Evolutionary conservation across 2,888 invertebrate species (phyloP).

Genomic region (Leuctra nigra): DNA sequence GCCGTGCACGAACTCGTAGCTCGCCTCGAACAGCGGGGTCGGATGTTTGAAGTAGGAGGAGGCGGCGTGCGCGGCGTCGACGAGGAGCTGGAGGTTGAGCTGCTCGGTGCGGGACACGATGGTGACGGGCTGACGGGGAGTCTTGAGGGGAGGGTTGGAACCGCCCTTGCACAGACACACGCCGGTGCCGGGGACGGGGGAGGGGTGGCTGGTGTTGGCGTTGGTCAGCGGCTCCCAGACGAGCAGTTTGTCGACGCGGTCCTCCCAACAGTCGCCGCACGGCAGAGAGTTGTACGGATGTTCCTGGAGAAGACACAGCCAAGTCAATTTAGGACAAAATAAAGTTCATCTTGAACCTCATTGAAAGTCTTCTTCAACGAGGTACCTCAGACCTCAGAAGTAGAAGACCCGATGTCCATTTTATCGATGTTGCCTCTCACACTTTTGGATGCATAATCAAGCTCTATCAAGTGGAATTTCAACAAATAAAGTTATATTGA

Average conservation of each 20-base stretch:
- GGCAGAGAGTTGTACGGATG: constrained; percentile 71
- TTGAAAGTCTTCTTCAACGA: no score
- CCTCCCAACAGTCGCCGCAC: constrained; percentile 80
- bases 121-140: constrained; percentile 49
- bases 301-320: constrained; percentile 45
- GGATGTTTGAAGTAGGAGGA: constrained; percentile 83
- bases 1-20: constrained; percentile 84
- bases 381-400: no score
- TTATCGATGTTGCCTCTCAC: no score
- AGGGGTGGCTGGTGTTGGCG: constrained; percentile 43
- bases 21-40: constrained; percentile 75
- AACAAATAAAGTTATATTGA: no score
- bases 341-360: no score
- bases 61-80: constrained; percentile 79
- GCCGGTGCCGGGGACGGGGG: constrained; percentile 32
- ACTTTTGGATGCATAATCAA: no score
- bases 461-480: no score
- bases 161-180: constrained; percentile 42
- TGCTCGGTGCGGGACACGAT: constrained; percentile 75
- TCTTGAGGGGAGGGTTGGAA: constrained; percentile 58
- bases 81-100: constrained; percentile 71
- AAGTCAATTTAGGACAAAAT: no score
- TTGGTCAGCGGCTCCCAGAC: constrained; percentile 64
- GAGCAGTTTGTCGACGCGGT: constrained; percentile 75
- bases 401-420: no score